Evolutionary conservation across 23 tunicate species (phyloP).

Genomic region (Trididemnum nubilum): DNA sequence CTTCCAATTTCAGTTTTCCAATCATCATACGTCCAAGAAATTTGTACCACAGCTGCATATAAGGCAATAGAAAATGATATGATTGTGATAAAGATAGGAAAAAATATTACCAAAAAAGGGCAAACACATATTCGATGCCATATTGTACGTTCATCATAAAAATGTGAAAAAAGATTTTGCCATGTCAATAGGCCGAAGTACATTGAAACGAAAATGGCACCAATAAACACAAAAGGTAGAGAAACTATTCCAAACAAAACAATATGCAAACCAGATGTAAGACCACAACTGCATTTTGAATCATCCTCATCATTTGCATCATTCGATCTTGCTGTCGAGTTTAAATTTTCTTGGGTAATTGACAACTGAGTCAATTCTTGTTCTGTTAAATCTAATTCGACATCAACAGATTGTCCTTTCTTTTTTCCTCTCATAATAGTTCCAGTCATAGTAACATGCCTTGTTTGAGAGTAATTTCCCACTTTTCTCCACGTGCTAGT

Average conservation of each 20-base stretch:
- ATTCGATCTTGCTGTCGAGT: constrained; percentile 3
- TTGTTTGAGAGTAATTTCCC: constrained; percentile 42
- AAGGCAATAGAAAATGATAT: constrained; percentile 49
- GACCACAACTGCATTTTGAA: neutral
- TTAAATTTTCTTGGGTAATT: constrained; percentile 22
- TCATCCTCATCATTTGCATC: neutral
- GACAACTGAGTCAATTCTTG: constrained; percentile 69
- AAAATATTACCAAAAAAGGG: constrained; percentile 64
- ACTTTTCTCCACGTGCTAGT: constrained; percentile 81
- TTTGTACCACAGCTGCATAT: constrained; percentile 81
- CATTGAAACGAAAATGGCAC: constrained; percentile 55
- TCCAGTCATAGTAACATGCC: constrained; percentile 90
- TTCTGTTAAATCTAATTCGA: constrained; percentile 75
- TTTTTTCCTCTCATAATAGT: constrained; percentile 89
- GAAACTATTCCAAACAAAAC: constrained; percentile 54
- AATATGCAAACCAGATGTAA: constrained; percentile 63
- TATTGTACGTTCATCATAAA: constrained; percentile 69
- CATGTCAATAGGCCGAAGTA: constrained; percentile 88
- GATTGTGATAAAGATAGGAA: constrained; percentile 59
- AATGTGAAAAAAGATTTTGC: constrained; percentile 77
- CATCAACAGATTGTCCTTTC: constrained; percentile 74
- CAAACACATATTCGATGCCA: constrained; percentile 69
- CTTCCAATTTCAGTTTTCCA: constrained; percentile 83
- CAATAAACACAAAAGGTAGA: constrained; percentile 71
- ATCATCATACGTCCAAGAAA: constrained; percentile 65